These are phyloP conservation scores for cattle (Bos taurus) DNA, from an alignment of 2,113 vertebrate species.

Conservation along the genomic window DNA sequence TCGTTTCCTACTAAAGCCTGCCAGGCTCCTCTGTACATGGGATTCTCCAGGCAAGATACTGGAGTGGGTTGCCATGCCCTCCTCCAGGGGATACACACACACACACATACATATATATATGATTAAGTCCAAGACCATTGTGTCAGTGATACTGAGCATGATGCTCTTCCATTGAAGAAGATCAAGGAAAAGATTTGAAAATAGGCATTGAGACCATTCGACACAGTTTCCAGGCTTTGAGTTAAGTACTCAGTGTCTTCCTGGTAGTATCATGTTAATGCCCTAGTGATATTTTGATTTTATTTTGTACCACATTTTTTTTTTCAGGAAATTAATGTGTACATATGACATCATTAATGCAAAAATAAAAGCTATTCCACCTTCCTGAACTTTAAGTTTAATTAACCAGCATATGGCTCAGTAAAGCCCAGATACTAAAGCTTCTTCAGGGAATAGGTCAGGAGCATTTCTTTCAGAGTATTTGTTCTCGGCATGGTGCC, in stretches of 20 bases:
- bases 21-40: background rate
- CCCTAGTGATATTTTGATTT: background rate
- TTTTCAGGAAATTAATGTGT: background rate
- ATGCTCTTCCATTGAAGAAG: background rate
- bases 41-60: background rate
- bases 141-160: background rate
- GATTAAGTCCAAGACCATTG: background rate
- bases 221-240: background rate
- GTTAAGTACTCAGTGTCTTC: background rate
- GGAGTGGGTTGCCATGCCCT: background rate
- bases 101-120: rapidly evolving
- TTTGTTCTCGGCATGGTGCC: background rate
- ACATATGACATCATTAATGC: background rate
- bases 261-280: background rate
- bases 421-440: background rate
- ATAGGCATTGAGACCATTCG: background rate
- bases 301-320: background rate
- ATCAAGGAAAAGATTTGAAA: background rate
- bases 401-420: background rate
- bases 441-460: background rate
- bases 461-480: background rate
- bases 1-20: rapidly evolving
- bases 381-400: background rate
- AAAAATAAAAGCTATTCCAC: background rate
- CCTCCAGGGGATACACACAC: background rate